phyloP scores from a whole-genome alignment of 2,113 vertebrate genomes.

The Heliornis fulica region DNA sequence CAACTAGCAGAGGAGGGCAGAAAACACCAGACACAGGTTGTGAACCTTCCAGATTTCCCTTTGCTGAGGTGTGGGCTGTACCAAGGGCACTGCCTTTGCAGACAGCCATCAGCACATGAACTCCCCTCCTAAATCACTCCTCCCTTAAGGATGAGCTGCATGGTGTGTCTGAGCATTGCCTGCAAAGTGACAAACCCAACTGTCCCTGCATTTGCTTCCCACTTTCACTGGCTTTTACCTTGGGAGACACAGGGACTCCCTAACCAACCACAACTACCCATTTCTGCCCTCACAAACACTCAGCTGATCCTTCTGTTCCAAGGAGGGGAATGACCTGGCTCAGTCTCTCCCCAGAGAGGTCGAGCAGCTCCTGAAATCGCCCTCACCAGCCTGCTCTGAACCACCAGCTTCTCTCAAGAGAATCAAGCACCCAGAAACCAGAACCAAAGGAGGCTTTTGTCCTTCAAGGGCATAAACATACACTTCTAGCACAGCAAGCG shows the following conservation, averaged over 20 bases:
- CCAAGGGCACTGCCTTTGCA: rapidly evolving
- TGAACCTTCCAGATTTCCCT: background rate
- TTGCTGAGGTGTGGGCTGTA: background rate
- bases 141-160: background rate
- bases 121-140: background rate
- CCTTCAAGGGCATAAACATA: background rate
- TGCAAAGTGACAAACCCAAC: background rate
- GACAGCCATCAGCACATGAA: rapidly evolving
- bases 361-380: background rate
- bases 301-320: background rate
- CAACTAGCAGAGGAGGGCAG: rapidly evolving
- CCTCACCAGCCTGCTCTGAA: background rate
- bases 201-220: background rate
- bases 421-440: background rate
- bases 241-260: background rate
- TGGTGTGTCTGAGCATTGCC: background rate
- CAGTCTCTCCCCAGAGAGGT: background rate
- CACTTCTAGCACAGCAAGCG: background rate
- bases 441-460: background rate
- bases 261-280: background rate
- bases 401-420: background rate
- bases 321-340: background rate
- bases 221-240: background rate
- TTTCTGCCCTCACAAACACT: background rate
- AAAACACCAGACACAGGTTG: background rate